Base-by-base conservation (phyloP, 2,797 vertebrate species). In the Spheniscus humboldti region DNA sequence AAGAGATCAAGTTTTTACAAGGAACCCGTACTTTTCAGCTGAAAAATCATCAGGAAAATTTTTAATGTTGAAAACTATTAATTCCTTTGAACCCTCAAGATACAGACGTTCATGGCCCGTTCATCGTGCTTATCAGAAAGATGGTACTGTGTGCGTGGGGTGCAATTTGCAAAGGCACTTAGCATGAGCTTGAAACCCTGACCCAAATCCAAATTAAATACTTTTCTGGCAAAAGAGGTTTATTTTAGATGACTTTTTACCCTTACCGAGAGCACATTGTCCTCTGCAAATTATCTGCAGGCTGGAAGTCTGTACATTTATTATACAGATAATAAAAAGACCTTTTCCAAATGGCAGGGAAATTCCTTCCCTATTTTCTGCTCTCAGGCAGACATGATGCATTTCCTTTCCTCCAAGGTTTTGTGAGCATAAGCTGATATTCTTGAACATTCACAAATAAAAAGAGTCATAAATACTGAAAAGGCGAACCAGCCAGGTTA, bases 171-270 rank as follows among this genome's bases (percentile, higher is more conserved):
- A 91, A 85, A 85, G 39, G 50, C 83, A 84, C 10, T 92, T 72
- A 35, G 63, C 31, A 8, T 69, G 73, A 93, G 74, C 43, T 78
- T 59, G 43, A 89, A 93, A 88, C 59, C 14, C 60, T 57, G 43
- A 89, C 28, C 60, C 84, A 89, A 94, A 95, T 83, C 57, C 64
- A 87, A 95, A 95, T 89, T 56, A 79, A 96, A 68, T 45, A 68
- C 63, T 84, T 92, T 66, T 82, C 52, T 1, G 0, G 52, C 41
- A 75, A 81, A 86, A 87, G 47, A 76, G 47, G 23, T 88, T 96
- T 92, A 66, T 91, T 96, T 85, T 55, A 75, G 47, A 69, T 78
- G 71, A 86, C 30, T 52, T 94, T 75, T 93, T 67, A 63, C 86
- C 41, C 60, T 59, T 59, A 50, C 48, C 0, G 2, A 64, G 63